Conservation (phyloP, 2,888 invertebrate species). For the Aproaerema taeniolella region DNA sequence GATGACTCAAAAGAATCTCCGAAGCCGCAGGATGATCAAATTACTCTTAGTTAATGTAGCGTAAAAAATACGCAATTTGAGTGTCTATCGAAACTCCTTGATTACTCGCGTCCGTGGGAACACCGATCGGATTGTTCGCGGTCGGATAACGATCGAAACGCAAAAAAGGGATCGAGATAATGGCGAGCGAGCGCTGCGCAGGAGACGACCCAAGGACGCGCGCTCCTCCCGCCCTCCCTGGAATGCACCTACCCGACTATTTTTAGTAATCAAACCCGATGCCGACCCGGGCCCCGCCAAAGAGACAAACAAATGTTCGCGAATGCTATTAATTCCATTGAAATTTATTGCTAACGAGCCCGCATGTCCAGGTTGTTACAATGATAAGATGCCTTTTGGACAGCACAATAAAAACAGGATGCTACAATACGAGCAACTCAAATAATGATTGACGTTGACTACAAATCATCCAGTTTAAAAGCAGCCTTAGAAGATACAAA, state of each 20-base stretch:
- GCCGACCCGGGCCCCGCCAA: constrained; percentile 39
- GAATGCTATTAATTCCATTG: constrained; percentile 37
- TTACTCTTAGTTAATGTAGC: constrained; percentile 43
- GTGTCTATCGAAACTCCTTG: constrained; percentile 51
- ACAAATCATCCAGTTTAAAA: constrained; percentile 14
- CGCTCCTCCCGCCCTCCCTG: constrained; percentile 33
- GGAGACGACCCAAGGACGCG: constrained; percentile 52
- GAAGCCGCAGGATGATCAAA: constrained; percentile 36
- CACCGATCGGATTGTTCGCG: constrained; percentile 60
- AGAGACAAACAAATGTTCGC: constrained; percentile 43
- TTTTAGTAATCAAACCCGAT: constrained; percentile 67
- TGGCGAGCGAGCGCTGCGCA: constrained; percentile 44
- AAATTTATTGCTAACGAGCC: constrained; percentile 37
- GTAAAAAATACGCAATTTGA: constrained; percentile 61
- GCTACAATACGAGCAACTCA: constrained; percentile 12
- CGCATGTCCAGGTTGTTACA: constrained; percentile 28
- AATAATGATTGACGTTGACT: constrained; percentile 16
- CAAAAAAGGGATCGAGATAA: constrained; percentile 72
- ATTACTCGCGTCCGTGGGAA: constrained; percentile 64
- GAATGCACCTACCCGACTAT: constrained; percentile 63
- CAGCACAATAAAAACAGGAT: constrained; percentile 18
- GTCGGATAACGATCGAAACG: constrained; percentile 68
- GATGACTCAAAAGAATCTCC: constrained; percentile 34
- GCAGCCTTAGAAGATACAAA: constrained; percentile 9
- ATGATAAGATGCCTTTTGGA: constrained; percentile 23